Conservation (phyloP, 1,140 invertebrate genomes). For the Aricia agestis region DNA sequence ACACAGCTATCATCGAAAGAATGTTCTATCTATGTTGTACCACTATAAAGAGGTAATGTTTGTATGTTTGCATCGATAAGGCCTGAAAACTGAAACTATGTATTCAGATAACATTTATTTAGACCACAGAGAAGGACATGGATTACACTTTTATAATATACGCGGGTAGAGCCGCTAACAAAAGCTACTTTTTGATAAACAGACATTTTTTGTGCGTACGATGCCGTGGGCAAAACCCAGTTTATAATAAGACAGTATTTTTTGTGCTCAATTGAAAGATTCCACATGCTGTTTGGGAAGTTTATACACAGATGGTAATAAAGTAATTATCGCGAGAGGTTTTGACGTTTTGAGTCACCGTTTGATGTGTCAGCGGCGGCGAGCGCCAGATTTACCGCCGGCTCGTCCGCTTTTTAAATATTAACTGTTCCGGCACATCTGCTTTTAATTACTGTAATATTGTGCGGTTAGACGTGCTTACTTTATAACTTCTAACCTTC, state of each 20-base stretch:
- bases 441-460: conserved; percentile 2
- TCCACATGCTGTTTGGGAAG: not conserved
- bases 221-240: too few species aligned
- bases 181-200: too few species aligned
- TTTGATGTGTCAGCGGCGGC: conserved; percentile 26
- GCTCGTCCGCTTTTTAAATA: conserved; percentile 8
- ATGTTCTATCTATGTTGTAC: too few species aligned
- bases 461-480: not conserved
- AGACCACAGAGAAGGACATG: too few species aligned
- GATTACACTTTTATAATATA: too few species aligned
- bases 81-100: too few species aligned
- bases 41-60: too few species aligned
- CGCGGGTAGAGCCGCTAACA: too few species aligned
- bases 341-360: conserved; percentile 4
- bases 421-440: conserved; percentile 10
- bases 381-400: not conserved
- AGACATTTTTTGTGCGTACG: not conserved
- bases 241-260: too few species aligned
- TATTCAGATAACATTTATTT: too few species aligned
- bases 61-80: too few species aligned
- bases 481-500: not conserved
- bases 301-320: not conserved
- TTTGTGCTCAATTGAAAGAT: not conserved
- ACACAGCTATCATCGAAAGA: too few species aligned
- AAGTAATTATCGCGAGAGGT: not conserved